Base-by-base conservation (phyloP, 2,888 invertebrate species). In the Mechanitis messenoides region DNA sequence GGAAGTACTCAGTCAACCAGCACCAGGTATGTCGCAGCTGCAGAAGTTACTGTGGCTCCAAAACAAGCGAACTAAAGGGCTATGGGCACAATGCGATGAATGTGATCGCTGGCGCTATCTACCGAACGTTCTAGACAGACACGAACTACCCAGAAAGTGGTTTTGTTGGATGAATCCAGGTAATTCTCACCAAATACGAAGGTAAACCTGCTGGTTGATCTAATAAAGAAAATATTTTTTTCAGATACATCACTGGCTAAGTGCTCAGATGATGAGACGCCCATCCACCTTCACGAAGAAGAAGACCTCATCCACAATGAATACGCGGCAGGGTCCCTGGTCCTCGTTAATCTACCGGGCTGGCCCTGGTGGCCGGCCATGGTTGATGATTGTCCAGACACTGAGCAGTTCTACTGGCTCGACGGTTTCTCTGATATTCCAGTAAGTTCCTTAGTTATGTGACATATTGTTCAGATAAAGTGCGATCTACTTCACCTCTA, bases 321-420 rank as follows among this genome's bases (percentile, higher is more conserved):
- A 63, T 94, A 91, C 71, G 90, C 92, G 2, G 92, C 92, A 3
- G 94, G 94, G 0, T 93, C 93, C 28, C 69, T 94, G 47, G 94
- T 94, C 0, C 92, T 93, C 92, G 94, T 92, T 0, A 90, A 85
- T 46, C 68, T 92, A 66, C 69, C 80, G 0, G 92, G 92, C 33
- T 93, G 87, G 83, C 93, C 94, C 1, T 93, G 93, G 93, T 94
- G 94, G 94, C 94, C 94, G 2, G 94, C 92, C 2, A 92, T 95
- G 89, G 91, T 94, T 0, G 93, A 94, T 66, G 93, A 93, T 73
- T 92, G 92, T 71, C 93, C 93, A 0, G 92, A 93, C 66, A 82
- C 83, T 0, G 92, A 92, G 66, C 88, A 90, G 63, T 93, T 85
- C 74, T 92, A 91, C 73, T 92, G 92, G 92, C 78, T 92, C 0